Evolutionary conservation across 2,888 invertebrate genomes (phyloP), one percentile per base, ranked within the genome.

Genomic region (Agonopterix subpropinquella): DNA sequence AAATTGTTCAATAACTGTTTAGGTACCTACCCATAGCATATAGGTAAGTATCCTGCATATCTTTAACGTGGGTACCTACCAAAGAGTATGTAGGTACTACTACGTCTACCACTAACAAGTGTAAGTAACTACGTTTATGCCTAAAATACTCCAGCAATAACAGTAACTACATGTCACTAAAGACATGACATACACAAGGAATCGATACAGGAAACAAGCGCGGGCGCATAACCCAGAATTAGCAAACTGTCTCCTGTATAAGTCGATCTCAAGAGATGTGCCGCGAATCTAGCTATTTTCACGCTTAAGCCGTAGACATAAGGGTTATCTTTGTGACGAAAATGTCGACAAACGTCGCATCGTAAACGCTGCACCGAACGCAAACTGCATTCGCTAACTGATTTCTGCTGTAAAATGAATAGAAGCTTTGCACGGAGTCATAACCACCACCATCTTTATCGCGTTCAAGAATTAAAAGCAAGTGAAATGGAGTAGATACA

Each of bases 181-280:
- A 9, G 39, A 9, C 10, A 9, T 39, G 39, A 39, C 39, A 39
- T 39, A n/a, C 39, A n/a, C 39, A 39, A 72, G 76, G 73, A 69
- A 79, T 73, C 79, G 67, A 80, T 82, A 76, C 81, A 81, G 82
- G 82, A 83, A 80, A 70, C 65, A 66, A 54, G 64, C 61, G 59
- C 61, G 57, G 43, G 53, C 61, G 62, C 66, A 65, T 63, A 65
- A 67, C 57, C 70, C 79, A 75, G 73, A 81, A 76, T 82, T 79
- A 80, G 81, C 77, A 63, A 72, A 57, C 54, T 72, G 74, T 72
- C 70, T 51, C 64, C 64, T 59, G 58, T 59, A 59, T 64, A 62
- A 28, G 5, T 62, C 56, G 61, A 61, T 18, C 44, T 13, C 55
- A 49, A 54, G 51, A 54, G 49, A 41, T 35, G 42, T 28, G 5